Conservation (phyloP, 92 coral and sea anemone genomes). For the Chrysogorgia sp. region DNA sequence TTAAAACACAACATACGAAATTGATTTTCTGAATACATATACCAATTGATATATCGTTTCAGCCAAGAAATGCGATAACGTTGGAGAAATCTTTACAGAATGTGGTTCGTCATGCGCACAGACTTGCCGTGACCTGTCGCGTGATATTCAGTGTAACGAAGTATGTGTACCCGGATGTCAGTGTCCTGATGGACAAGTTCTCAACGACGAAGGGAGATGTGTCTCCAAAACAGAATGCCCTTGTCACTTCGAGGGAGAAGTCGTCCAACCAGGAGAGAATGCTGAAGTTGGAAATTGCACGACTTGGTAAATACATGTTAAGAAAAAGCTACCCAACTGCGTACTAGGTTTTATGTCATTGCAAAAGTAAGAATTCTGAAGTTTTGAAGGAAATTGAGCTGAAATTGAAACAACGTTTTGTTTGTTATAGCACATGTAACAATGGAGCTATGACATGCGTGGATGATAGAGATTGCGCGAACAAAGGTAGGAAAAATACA, state of each 20-base stretch:
- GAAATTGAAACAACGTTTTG: neutral
- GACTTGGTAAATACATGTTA: constrained; percentile 66
- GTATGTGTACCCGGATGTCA: constrained; percentile 74
- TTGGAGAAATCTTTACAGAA: constrained; percentile 42
- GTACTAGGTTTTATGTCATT: too few relatives aligned
- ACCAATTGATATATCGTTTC: constrained; percentile 5
- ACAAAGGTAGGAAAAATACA: constrained; percentile 5
- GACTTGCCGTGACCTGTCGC: constrained; percentile 65
- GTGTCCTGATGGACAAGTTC: constrained; percentile 78
- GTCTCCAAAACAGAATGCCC: constrained; percentile 65
- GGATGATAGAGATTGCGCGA: constrained; percentile 4
- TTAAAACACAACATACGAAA: neutral
- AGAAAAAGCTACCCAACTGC: too few relatives aligned
- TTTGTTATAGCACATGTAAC: constrained; percentile 7
- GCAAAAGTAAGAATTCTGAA: too few relatives aligned
- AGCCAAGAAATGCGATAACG: constrained; percentile 1
- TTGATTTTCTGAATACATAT: neutral
- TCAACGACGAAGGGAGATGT: constrained; percentile 67
- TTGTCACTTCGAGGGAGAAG: constrained; percentile 63
- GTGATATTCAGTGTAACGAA: constrained; percentile 68
- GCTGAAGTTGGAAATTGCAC: constrained; percentile 71
- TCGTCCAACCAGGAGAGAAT: constrained; percentile 65
- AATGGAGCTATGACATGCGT: constrained; percentile 14
- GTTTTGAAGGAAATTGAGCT: neutral
- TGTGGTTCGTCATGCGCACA: constrained; percentile 75